Evolutionary conservation across 2,797 vertebrate species (phyloP).

Genomic region (Acestrorhynchus altus): DNA sequence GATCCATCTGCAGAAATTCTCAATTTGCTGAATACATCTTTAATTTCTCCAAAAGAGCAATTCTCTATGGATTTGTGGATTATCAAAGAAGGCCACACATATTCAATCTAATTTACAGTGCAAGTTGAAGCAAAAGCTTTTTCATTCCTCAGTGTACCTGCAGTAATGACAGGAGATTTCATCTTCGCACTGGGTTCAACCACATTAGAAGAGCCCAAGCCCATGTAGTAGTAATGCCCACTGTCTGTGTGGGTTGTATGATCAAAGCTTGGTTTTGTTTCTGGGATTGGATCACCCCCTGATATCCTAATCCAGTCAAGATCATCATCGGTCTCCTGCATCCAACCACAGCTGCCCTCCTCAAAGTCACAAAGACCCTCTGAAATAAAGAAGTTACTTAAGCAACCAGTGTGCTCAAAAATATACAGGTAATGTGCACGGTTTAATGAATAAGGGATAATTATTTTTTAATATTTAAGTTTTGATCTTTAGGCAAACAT

Average conservation of each 20-base stretch:
- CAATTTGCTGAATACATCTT: no score
- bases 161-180: conserved; percentile 68
- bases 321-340: conserved; percentile 65
- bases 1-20: no score
- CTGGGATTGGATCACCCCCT: conserved; percentile 58
- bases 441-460: no score
- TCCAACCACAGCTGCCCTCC: conserved; percentile 76
- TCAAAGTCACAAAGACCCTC: conserved; percentile 80
- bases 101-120: background rate
- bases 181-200: conserved; percentile 68
- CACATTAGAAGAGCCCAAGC: conserved; percentile 58
- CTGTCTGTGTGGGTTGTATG: conserved; percentile 75
- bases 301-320: conserved; percentile 72
- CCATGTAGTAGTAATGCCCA: conserved; percentile 74
- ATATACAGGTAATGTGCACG: no score
- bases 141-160: conserved; percentile 64
- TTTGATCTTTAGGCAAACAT: no score
- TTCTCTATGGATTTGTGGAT: no score
- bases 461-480: no score
- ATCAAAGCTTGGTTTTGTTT: conserved; percentile 74
- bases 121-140: background rate
- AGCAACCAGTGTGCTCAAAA: background rate
- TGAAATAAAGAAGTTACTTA: background rate
- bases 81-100: background rate
- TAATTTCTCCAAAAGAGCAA: no score